These are phyloP conservation scores for Ctenochaetus hawaiiensis DNA, from an alignment of 2,797 vertebrate genomes.

Conservation along the genomic window DNA sequence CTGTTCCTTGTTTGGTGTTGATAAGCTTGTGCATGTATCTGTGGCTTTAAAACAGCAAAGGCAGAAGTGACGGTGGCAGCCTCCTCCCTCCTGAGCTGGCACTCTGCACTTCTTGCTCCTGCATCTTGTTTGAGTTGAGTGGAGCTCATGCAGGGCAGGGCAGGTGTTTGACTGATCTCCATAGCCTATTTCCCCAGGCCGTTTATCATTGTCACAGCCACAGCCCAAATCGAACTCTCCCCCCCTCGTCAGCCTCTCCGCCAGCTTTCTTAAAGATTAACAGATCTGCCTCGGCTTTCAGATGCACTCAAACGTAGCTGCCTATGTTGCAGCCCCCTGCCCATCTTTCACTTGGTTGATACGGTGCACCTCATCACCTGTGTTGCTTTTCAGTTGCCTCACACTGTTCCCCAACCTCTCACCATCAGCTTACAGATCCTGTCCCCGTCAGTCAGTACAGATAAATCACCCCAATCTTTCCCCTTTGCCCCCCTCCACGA, in stretches of 20 bases:
- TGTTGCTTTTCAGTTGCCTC: conserved; percentile 32
- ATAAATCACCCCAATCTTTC: conserved; percentile 60
- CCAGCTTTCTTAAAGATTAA: conserved; percentile 73
- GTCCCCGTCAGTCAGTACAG: conserved; percentile 58
- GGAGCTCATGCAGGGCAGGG: conserved; percentile 63
- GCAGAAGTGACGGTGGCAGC: conserved; percentile 18
- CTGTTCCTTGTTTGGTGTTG: conserved; percentile 11
- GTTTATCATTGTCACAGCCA: conserved; percentile 81
- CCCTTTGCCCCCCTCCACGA: conserved; percentile 54
- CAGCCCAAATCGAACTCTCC: conserved; percentile 52
- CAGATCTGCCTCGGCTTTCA: conserved; percentile 68
- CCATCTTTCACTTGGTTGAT: conserved; percentile 49
- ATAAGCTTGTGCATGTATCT: conserved; percentile 27
- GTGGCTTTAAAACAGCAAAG: conserved; percentile 39
- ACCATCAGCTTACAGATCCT: conserved; percentile 36
- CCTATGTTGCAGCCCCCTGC: conserved; percentile 26
- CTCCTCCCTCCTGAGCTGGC: conserved; percentile 45
- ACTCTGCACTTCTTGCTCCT: conserved; percentile 53
- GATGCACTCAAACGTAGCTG: conserved; percentile 46
- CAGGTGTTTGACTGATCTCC: conserved; percentile 82
- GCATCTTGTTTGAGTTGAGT: conserved; percentile 81
- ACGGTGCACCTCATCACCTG: conserved; percentile 54
- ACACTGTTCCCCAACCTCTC: conserved; percentile 47
- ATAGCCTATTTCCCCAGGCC: conserved; percentile 68
- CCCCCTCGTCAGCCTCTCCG: conserved; percentile 37